Conservation (phyloP, 2,888 invertebrate genomes). For the Ormyrus rosae region DNA sequence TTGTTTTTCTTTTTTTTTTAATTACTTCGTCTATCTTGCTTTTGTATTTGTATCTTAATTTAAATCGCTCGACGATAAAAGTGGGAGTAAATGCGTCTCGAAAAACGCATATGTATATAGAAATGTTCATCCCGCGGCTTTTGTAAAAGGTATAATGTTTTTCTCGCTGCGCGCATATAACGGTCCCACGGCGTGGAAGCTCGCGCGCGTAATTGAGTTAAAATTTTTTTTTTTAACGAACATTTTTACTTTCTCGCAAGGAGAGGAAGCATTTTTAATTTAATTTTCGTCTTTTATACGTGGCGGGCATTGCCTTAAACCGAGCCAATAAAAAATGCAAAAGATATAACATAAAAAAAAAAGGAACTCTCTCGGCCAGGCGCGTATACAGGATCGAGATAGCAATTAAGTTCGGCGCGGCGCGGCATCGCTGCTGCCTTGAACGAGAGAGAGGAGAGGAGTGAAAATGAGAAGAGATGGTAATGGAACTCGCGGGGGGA, state of each 20-base stretch:
- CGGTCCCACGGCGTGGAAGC: too few species aligned
- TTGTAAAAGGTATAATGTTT: background rate
- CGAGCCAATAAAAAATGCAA: constrained; percentile 17
- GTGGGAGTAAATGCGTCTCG: too few species aligned
- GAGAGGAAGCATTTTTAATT: too few species aligned
- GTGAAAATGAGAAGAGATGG: background rate
- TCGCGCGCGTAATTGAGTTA: too few species aligned
- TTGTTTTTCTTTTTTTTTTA: background rate
- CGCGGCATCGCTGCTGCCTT: too few species aligned
- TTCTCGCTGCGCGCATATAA: too few species aligned
- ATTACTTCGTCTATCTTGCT: background rate
- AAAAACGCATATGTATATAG: background rate
- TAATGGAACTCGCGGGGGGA: constrained; percentile 16
- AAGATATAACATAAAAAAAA: background rate
- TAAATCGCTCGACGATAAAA: too few species aligned
- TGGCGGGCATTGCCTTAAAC: too few species aligned
- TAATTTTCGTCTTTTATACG: too few species aligned
- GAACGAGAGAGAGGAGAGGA: too few species aligned
- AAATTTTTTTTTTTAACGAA: too few species aligned
- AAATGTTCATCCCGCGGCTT: background rate
- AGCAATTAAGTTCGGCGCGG: background rate
- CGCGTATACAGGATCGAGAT: background rate
- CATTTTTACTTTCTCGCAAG: too few species aligned
- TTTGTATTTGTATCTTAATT: constrained; percentile 2
- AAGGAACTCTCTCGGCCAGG: background rate